Base-by-base conservation (phyloP, 2,797 vertebrate genomes). In the Megaceryle alcyon region DNA sequence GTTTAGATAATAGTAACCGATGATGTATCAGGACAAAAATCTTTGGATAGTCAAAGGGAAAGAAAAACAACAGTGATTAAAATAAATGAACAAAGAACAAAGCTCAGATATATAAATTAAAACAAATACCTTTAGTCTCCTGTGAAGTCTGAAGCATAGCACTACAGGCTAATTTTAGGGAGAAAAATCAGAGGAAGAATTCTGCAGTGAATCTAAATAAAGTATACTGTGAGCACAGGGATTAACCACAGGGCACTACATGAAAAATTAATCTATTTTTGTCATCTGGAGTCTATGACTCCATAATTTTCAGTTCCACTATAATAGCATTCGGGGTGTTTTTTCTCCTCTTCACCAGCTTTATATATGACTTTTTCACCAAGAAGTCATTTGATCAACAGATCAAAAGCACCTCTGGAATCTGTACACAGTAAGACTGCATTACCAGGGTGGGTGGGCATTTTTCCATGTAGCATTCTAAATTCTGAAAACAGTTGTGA, bases 171-270 rank as follows among this genome's bases (percentile, higher is more conserved):
- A 94, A 82, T 93, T 92, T 96, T 54, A n/a, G 43, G 22, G 26
- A 70, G 51, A 84, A 92, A 95, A 88, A 93, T 48, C 78, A 94
- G 77, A 72, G 31, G 35, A 94, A 20, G 49, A 86, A 91, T 94
- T 92, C 75, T 86, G 83, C 72, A 84, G 70, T 65, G 88, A 88
- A 92, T 93, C 93, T 91, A 96, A 94, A 91, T 90, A 95, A 86
- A 91, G 75, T 90, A 49, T 87, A 73, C 66, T 60, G 39, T 84
- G 59, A 88, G 44, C 56, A 92, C 56, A 88, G 71, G 66, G 88
- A 87, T 89, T 81, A 96, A 80, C 59, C 0, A 5, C 84, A 86
- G 66, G 17, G 63, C 59, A 84, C 26, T 37, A 83, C 80, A 66
- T 63, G 37, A 90, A 92, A 95, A 93, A 88, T 70, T 86, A 86